phyloP scores from a whole-genome alignment of 2,888 invertebrate genomes.

The Brenthis daphne region DNA sequence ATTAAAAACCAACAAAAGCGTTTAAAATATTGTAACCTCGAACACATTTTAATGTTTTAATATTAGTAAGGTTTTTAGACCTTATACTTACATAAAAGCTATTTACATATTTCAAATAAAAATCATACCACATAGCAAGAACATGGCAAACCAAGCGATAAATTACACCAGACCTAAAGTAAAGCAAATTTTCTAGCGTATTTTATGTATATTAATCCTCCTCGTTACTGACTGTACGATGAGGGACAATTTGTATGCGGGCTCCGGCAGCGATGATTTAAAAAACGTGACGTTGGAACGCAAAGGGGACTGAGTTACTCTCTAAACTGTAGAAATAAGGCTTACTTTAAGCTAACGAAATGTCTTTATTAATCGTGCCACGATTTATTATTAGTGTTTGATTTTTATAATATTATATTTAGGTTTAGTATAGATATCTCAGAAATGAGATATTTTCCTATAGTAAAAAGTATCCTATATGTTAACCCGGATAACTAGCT shows the following conservation, averaged over 20 bases:
- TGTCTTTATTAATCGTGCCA: background rate
- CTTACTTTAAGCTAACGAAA: slow-evolving; percentile 12
- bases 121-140: slow-evolving; percentile 1
- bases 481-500: too few relatives aligned
- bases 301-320: slow-evolving; percentile 42
- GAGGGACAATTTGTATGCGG: slow-evolving; percentile 56
- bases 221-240: slow-evolving; percentile 34
- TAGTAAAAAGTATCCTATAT: too few relatives aligned
- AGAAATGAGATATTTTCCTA: too few relatives aligned
- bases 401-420: too few relatives aligned
- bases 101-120: background rate
- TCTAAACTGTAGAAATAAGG: slow-evolving; percentile 38
- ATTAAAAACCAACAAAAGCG: too few relatives aligned
- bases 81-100: too few relatives aligned
- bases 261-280: slow-evolving; percentile 54
- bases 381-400: background rate
- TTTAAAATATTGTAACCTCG: too few relatives aligned
- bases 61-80: background rate
- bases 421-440: too few relatives aligned
- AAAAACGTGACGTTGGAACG: slow-evolving; percentile 61
- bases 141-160: slow-evolving; percentile 14
- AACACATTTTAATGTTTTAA: too few relatives aligned
- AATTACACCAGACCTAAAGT: slow-evolving; percentile 19
- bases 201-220: slow-evolving; percentile 31
- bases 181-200: slow-evolving; percentile 24